These are phyloP conservation scores for Tenualosa ilisha DNA, from an alignment of 2,797 vertebrate species.

Conservation along the genomic window DNA sequence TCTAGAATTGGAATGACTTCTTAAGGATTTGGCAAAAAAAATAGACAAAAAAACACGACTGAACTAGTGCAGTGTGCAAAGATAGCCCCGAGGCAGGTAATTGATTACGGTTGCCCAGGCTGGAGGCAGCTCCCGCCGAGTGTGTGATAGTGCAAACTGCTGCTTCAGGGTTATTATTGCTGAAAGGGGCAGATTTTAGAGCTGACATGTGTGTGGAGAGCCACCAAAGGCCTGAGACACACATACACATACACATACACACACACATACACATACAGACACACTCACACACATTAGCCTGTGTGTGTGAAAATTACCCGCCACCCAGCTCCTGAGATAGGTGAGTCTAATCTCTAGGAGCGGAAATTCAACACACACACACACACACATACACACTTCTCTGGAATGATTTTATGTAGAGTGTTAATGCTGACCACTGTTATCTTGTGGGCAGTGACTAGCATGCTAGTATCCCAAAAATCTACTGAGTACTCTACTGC, in stretches of 20 bases:
- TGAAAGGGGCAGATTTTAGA: conserved; percentile 63
- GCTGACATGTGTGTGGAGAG: conserved; percentile 46
- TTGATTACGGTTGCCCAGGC: background rate
- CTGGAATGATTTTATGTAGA: background rate
- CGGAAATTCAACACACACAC: too few species aligned
- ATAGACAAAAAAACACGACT: background rate
- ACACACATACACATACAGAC: too few species aligned
- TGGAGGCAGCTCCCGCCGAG: conserved; percentile 1
- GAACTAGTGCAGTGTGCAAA: background rate
- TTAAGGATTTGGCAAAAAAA: background rate
- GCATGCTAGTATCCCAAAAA: too few species aligned
- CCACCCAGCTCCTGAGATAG: too few species aligned
- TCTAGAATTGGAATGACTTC: background rate
- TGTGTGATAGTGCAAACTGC: conserved; percentile 35
- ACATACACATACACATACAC: too few species aligned
- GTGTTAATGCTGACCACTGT: background rate
- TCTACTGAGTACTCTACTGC: too few species aligned
- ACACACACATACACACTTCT: too few species aligned
- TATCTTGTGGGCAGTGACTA: background rate
- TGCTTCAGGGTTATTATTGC: conserved; percentile 53
- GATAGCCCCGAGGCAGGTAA: background rate
- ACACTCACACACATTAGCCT: too few species aligned
- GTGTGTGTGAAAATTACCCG: too few species aligned
- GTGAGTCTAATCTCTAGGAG: too few species aligned
- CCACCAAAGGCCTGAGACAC: conserved; percentile 19